A percentile compares a stretch with the other conserved stretches of the same genome.
Evolutionary conservation across 2,797 vertebrate genomes (phyloP).

Genomic region (Phataginus tricuspis): DNA sequence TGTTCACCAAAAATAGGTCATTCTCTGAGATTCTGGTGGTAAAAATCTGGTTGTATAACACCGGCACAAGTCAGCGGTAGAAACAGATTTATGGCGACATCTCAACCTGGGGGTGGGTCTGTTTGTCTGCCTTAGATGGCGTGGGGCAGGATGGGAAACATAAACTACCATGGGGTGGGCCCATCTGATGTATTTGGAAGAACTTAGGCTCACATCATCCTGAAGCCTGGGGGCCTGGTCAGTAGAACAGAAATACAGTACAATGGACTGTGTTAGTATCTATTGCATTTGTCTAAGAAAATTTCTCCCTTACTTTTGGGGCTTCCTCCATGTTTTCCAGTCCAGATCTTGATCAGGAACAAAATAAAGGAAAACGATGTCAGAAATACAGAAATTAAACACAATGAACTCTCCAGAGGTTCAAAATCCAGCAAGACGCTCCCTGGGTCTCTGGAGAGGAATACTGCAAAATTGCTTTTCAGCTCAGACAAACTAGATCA

Average conservation of each 20-base stretch:
- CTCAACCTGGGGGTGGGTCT: neutral
- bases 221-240: neutral
- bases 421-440: neutral
- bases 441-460: neutral
- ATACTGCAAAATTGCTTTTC: neutral
- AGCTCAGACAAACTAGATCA: neutral
- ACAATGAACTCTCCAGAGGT: rapidly evolving
- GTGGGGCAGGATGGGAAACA: rapidly evolving
- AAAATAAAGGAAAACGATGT: neutral
- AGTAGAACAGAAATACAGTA: neutral
- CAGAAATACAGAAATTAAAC: neutral
- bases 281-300: neutral
- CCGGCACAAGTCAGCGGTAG: neutral
- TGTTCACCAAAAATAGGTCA: constrained; percentile 11
- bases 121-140: neutral
- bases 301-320: neutral
- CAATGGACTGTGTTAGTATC: neutral
- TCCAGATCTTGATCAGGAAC: neutral
- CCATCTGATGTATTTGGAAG: neutral
- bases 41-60: neutral
- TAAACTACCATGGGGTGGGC: no score
- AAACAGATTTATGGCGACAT: neutral
- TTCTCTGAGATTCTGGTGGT: neutral
- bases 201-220: neutral
- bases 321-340: neutral